Base-by-base conservation (phyloP, 2,797 vertebrate species). In the Merluccius polli region DNA sequence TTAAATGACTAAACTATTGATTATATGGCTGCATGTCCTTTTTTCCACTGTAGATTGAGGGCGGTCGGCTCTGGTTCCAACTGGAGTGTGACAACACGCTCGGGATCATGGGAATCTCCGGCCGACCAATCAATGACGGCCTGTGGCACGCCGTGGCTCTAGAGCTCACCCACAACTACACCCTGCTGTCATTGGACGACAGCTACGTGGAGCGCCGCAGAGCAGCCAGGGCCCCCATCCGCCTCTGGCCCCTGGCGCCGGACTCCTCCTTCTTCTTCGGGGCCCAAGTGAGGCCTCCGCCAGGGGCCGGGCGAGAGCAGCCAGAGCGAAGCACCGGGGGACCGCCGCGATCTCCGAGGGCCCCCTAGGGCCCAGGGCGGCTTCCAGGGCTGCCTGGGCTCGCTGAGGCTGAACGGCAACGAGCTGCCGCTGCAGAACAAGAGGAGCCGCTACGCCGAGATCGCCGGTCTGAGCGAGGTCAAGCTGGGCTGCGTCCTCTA, bases 71-170 rank as follows among this genome's bases (percentile, higher is more conserved):
- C 18, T 97, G 97, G 70, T 98, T 98, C 88, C 98, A 98, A 86
- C 93, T 97, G 84, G 96, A 99, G 87, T 99, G 98, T 84, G 96
- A 97, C 84, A 98, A 97, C 52, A 97, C 95, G 38, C 95, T 95
- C 0, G 97, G 97, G 35, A 95, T 97, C 41, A 96, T 99, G 82
- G 97, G 97, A 1, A 96, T 99, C 81, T 96, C 98, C 21, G 97
- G 96, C 82, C 95, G 94, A 74, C 95, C 96, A 30, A 93, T 99
- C 86, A 98, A 95, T 0, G 98, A 99, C 2, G 98, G 98, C 24
- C 93, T 93, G 13, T 99, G 98, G 98, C 98, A 99, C 48, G 89
- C 94, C 0, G 90, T 98, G 15, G 94, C 95, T 67, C 91, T 99
- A 59, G 96, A 97, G 86, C 94, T 99, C 80, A 97, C 95, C 0